Conservation (phyloP, 2,888 invertebrate species). For the Drosophila histrio region DNA sequence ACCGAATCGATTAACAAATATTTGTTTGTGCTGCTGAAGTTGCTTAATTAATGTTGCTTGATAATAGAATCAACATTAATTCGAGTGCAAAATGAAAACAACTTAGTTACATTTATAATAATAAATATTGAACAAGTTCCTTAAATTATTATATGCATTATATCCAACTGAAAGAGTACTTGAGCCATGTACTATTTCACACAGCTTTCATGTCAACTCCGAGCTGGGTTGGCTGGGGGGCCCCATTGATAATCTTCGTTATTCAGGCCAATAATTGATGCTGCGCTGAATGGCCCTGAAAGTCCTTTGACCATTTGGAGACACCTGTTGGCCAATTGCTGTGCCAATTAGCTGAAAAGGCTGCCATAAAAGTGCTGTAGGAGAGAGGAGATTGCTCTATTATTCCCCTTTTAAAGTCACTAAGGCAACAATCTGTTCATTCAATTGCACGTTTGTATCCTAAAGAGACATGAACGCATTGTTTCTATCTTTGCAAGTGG, state of each 20-base stretch:
- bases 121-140: too few relatives aligned
- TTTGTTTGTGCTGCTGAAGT: too few relatives aligned
- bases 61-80: too few relatives aligned
- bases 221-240: conserved; percentile 9
- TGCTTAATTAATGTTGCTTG: too few relatives aligned
- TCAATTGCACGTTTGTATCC: not conserved
- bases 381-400: not conserved
- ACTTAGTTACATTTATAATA: too few relatives aligned
- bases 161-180: not conserved
- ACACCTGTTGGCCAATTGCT: conserved; percentile 47
- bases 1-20: too few relatives aligned
- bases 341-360: conserved; percentile 37
- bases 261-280: conserved; percentile 57
- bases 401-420: conserved; percentile 4
- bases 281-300: conserved; percentile 19
- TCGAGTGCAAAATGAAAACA: too few relatives aligned
- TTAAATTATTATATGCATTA: too few relatives aligned
- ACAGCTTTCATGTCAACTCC: conserved; percentile 19
- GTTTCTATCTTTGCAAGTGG: conserved; percentile 10
- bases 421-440: conserved; percentile 18
- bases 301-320: conserved; percentile 45
- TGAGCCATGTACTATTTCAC: not conserved
- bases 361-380: conserved; percentile 16
- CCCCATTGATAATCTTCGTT: conserved; percentile 47
- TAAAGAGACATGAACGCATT: not conserved